These are phyloP conservation scores for Thunnus maccoyii DNA, from an alignment of 2,113 vertebrate species.

Conservation along the genomic window DNA sequence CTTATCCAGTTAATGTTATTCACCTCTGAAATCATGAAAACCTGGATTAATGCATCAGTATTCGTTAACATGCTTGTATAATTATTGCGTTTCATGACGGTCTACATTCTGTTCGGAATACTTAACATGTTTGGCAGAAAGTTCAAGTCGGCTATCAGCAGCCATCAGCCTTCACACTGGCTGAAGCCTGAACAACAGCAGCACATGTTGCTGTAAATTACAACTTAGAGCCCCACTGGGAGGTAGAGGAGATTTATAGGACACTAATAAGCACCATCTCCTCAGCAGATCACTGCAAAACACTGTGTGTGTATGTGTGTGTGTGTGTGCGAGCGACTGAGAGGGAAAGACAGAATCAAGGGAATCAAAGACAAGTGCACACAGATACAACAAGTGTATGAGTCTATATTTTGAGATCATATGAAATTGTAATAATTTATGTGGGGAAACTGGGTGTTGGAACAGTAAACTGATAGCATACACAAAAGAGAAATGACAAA, in stretches of 20 bases:
- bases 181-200: constrained; percentile 47
- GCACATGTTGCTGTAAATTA: constrained; percentile 69
- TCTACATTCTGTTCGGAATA: not conserved
- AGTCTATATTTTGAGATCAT: not conserved
- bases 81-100: not conserved
- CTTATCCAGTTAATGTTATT: not conserved
- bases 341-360: not conserved
- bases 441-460: not conserved
- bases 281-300: constrained; percentile 49
- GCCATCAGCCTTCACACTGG: not conserved
- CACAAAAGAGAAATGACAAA: not conserved
- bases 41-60: not conserved
- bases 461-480: not conserved
- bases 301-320: constrained; percentile 30
- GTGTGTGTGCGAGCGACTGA: constrained; percentile 23
- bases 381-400: not conserved
- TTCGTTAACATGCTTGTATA: not conserved
- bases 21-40: not conserved
- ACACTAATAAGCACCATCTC: constrained; percentile 76
- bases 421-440: not conserved
- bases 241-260: constrained; percentile 76
- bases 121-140: constrained; percentile 13
- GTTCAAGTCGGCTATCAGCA: constrained; percentile 10
- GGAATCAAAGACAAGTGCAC: not conserved
- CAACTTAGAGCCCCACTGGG: constrained; percentile 52